Evolutionary conservation across 2,113 vertebrate species (phyloP).

Genomic region (Cepphus grylle): DNA sequence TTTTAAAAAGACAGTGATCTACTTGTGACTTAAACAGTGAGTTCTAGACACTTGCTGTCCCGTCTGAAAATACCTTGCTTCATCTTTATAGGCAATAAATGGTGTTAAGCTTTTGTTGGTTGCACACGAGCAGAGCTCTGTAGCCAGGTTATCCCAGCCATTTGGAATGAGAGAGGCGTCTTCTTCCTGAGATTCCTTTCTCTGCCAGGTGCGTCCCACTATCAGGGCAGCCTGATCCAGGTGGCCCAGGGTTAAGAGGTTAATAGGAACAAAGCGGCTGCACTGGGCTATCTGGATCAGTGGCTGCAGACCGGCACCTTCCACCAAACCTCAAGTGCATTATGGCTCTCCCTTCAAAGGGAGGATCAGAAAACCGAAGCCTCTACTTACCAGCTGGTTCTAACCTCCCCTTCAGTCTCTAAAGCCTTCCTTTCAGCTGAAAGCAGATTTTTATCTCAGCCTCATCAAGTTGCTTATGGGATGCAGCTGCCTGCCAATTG

Average conservation of each 20-base stretch:
- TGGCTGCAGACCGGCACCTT: background rate
- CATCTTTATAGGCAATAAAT: background rate
- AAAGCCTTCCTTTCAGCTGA: background rate
- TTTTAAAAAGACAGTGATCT: background rate
- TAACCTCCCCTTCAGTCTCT: background rate
- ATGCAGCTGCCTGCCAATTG: background rate
- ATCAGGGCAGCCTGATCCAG: background rate
- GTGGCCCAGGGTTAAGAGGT: background rate
- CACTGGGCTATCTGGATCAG: background rate
- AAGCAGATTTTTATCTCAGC: conserved; percentile 60
- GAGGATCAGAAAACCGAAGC: background rate
- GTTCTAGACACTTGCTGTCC: background rate
- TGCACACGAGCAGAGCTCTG: background rate
- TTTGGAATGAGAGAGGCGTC: background rate
- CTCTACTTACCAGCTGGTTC: background rate
- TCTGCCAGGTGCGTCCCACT: background rate
- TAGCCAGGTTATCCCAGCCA: background rate
- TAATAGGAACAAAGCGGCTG: background rate
- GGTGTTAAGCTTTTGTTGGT: background rate
- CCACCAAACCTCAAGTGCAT: background rate
- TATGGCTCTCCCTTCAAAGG: background rate
- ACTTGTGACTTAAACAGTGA: background rate
- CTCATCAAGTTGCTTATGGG: background rate
- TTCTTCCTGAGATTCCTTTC: background rate
- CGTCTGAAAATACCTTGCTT: background rate